These are phyloP conservation scores for Danaus melanippus DNA, from an alignment of 1,140 invertebrate genomes.

Conservation along the genomic window DNA sequence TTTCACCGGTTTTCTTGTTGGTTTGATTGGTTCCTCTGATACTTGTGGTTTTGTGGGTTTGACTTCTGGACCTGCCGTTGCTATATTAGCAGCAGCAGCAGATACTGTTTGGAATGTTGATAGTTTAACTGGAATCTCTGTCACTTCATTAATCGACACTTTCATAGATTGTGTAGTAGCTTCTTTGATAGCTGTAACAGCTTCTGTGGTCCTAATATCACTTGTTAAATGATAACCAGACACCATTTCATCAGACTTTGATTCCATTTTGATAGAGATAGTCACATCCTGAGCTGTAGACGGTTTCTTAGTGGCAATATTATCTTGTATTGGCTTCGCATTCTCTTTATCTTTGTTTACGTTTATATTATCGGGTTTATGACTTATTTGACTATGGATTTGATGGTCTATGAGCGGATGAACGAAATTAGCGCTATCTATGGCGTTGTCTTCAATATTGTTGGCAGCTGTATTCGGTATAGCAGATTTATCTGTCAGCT, in stretches of 20 bases:
- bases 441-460: constrained; percentile 66
- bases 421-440: constrained; percentile 58
- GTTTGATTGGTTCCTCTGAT: constrained; percentile 37
- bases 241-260: constrained; percentile 39
- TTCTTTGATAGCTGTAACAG: constrained; percentile 27
- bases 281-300: constrained; percentile 33
- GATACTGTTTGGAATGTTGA: constrained; percentile 72
- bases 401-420: constrained; percentile 63
- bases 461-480: constrained; percentile 60
- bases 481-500: constrained; percentile 71
- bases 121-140: constrained; percentile 62
- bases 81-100: constrained; percentile 27
- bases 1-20: constrained; percentile 38
- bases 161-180: constrained; percentile 34
- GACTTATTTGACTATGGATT: constrained; percentile 28
- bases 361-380: constrained; percentile 31
- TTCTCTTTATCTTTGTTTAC: constrained; percentile 24
- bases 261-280: constrained; percentile 34
- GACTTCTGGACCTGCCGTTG: constrained; percentile 19
- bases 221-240: constrained; percentile 40
- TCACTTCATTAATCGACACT: constrained; percentile 27
- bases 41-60: constrained; percentile 23
- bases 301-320: constrained; percentile 24
- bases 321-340: constrained; percentile 6
- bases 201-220: constrained; percentile 35